Base-by-base conservation (phyloP, 2,113 vertebrate genomes). In the Galeopterus variegatus region DNA sequence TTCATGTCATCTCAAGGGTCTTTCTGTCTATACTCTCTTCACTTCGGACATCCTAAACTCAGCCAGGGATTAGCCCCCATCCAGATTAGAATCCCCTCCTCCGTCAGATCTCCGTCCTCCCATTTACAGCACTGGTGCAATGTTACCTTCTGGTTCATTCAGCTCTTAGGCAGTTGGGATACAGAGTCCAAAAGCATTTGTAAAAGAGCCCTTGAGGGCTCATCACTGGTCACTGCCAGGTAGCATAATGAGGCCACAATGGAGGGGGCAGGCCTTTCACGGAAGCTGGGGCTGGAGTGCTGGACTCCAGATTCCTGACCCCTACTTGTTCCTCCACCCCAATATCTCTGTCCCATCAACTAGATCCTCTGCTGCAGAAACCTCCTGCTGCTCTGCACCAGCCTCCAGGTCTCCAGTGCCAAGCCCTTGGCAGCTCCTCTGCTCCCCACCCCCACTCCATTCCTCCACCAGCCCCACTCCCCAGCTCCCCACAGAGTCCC, bases 261-360 rank as follows among this genome's bases (percentile, higher is more conserved):
- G n/a, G 14, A 14, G n/a, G 14, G 14, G 2, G 8, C 1, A 36
- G 7, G 6, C 48, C 11, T 14, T 56, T 70, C 5, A 0, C 0
- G 7, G 70, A 86, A 60, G 67, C 82, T 60, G 79, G 56, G 21
- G n/a, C 31, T 84, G n/a, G 28, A 80, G 28, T 28, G 6, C 19
- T 17, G 23, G 52, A n/a, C n/a, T 77, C 83, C 56, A 23, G 58
- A 11, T 45, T 52, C 56, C 24, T 5, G 33, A 56, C 31, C 31
- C 50, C 84, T 6, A 24, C 33, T 82, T 45, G 21, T 64, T 67
- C 24, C 33, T 33, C 75, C 26, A 3, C 23, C 19, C 45, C 2
- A 10, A 0, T 48, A 13, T n/a, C 69, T 80, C 24, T 24, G 14
- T 58, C 13, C 17, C 2, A 67, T 69, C 70, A 69, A 52, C 45